Evolutionary conservation across 2,888 invertebrate species (phyloP), one percentile per base, ranked within the genome.

Genomic region (Agriotes lineatus): DNA sequence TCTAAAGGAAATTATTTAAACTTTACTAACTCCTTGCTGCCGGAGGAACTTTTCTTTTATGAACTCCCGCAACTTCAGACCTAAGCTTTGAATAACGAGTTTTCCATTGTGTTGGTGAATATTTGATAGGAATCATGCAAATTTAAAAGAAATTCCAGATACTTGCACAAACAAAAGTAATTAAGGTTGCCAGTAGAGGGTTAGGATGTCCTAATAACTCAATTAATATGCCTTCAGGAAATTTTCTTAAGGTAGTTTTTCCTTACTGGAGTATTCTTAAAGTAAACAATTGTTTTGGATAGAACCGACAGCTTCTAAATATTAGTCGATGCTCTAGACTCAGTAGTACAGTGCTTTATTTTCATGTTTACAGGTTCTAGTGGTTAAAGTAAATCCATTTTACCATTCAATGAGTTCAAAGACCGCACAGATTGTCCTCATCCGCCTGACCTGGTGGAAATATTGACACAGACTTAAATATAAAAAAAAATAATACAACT

Each of bases 91-190:
- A 45, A 45, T 45, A 45, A 45, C 20, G 20, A 45, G 20, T 48
- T 25, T 25, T 12, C 12, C 16, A 33, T 33, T 30, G 52, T 33
- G 33, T 2, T 33, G 33, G 16, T 30, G 52, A 52, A 52, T 33
- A 52, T 18, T 52, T 52, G 52, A 52, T 52, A 52, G 18, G 19
- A 52, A 52, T 52, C 52, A 52, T 52, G 52, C 52, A 52, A 52
- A 52, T 52, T 52, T 52, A 33, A 52, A 52, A 16, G 22, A 52
- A n/a, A 52, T 25, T 10, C 52, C 5, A 12, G 12, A 33, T 52
- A 35, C 33, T 52, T 52, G 18, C 35, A 9, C 52, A 52, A 52
- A 52, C 52, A 52, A 52, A 52, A 52, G 52, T 52, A 52, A 52
- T 52, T 52, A 52, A 18, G 35, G 18, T 52, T 52, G 20, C 6